phyloP scores from a whole-genome alignment of 2,113 vertebrate genomes.

The Stomatorhinus ivindoensis region DNA sequence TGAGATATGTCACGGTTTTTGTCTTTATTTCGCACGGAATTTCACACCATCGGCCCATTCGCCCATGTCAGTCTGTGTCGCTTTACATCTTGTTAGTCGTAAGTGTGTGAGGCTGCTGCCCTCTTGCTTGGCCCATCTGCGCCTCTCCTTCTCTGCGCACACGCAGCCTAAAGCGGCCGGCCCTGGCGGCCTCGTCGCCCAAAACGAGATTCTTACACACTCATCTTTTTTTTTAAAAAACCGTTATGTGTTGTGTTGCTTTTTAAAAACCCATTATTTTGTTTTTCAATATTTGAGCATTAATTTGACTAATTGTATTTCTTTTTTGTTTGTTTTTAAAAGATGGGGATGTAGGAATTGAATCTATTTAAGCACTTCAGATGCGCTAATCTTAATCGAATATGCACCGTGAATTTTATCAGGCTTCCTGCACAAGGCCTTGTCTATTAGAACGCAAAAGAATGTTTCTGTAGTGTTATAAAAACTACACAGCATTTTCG shows the following conservation, averaged over 20 bases:
- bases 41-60: neutral
- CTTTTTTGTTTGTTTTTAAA: constrained; percentile 37
- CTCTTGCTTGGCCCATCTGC: neutral
- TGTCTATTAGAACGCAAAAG: neutral
- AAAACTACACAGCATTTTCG: neutral
- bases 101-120: neutral
- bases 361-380: neutral
- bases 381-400: neutral
- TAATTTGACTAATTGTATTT: constrained; percentile 54
- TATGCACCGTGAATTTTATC: neutral
- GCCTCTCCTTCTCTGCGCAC: neutral
- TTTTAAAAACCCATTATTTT: constrained; percentile 30
- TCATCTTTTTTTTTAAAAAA: neutral
- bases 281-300: constrained; percentile 39
- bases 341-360: neutral
- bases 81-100: neutral
- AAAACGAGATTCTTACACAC: neutral
- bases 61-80: neutral
- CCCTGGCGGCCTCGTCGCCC: neutral
- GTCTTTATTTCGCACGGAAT: neutral
- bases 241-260: constrained; percentile 20
- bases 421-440: neutral
- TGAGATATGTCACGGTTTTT: neutral
- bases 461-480: neutral
- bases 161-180: too few relatives aligned